phyloP scores from a whole-genome alignment of 2,888 invertebrate species.

The Caenorhabditis macrosperma region DNA sequence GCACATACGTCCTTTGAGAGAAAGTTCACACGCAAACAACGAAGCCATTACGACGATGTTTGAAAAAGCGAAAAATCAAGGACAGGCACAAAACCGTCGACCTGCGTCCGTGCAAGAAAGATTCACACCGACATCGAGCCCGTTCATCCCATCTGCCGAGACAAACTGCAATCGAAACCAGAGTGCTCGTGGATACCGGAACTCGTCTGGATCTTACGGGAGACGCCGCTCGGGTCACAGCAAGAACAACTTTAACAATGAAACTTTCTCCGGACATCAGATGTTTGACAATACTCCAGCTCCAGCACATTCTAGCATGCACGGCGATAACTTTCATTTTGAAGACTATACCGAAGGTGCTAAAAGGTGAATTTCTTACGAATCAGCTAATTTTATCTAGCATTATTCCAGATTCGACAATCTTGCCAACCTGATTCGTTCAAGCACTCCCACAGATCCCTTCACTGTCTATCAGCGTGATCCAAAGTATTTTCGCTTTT shows the following conservation, averaged over 20 bases:
- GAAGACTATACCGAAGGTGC: conserved; percentile 53
- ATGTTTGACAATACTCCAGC: background rate
- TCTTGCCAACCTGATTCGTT: conserved; percentile 47
- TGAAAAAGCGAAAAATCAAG: conserved; percentile 9
- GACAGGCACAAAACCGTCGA: background rate
- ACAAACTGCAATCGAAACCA: conserved; percentile 7
- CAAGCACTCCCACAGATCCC: conserved; percentile 39
- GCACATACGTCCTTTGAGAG: conserved; percentile 54
- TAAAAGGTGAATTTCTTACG: conserved; percentile 17
- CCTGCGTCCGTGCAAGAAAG: conserved; percentile 23
- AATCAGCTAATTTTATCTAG: background rate
- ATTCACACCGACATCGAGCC: background rate
- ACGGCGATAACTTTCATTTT: conserved; percentile 14
- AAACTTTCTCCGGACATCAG: conserved; percentile 6
- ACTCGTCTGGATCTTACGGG: conserved; percentile 18
- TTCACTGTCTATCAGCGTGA: conserved; percentile 8
- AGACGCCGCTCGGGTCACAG: conserved; percentile 3
- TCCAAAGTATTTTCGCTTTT: conserved; percentile 5
- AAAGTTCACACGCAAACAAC: conserved; percentile 52
- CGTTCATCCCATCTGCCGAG: background rate
- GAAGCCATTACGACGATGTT: conserved; percentile 21
- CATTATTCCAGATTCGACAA: conserved; percentile 44
- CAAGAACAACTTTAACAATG: background rate
- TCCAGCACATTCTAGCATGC: background rate
- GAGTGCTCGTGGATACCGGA: conserved; percentile 19